phyloP scores from a whole-genome alignment of 2,888 invertebrate genomes.

The Parasteatoda lunata region DNA sequence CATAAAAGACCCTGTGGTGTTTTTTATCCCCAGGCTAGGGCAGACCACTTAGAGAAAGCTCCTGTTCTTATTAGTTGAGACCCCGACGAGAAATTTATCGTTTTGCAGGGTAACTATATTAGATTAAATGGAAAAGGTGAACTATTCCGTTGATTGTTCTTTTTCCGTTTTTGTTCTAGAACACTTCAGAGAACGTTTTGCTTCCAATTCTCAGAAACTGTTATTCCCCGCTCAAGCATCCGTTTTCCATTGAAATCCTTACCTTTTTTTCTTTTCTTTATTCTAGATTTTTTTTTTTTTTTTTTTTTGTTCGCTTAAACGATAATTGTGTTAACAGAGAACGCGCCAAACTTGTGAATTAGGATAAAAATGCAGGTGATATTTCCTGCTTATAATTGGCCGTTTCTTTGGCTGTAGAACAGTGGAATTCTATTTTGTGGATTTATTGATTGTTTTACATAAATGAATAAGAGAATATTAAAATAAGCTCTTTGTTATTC shows the following conservation, averaged over 20 bases:
- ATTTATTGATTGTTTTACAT: conserved; percentile 1
- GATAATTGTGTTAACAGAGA: conserved; percentile 33
- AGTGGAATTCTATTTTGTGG: not conserved
- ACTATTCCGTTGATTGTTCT: conserved; percentile 21
- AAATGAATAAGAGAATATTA: not conserved
- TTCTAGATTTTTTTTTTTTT: not conserved
- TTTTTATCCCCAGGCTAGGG: conserved; percentile 12
- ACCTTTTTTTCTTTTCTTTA: conserved; percentile 15
- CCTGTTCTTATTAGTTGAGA: conserved; percentile 47
- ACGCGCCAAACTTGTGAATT: conserved; percentile 2
- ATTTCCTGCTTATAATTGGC: not conserved
- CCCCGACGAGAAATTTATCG: conserved; percentile 52
- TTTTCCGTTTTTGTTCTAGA: not conserved
- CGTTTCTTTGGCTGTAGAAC: not conserved
- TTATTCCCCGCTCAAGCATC: not conserved
- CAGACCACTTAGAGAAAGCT: conserved; percentile 44
- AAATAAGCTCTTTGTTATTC: not conserved
- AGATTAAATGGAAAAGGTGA: conserved; percentile 34
- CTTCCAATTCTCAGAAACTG: conserved; percentile 5
- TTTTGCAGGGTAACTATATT: conserved; percentile 31
- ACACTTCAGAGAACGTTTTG: not conserved
- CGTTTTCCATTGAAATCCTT: conserved; percentile 17
- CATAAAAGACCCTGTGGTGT: conserved; percentile 24
- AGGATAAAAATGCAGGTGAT: not conserved
- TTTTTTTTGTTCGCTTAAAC: not conserved